Base-by-base conservation (phyloP, 2,888 invertebrate genomes). In the Allophyes oxyacanthae region DNA sequence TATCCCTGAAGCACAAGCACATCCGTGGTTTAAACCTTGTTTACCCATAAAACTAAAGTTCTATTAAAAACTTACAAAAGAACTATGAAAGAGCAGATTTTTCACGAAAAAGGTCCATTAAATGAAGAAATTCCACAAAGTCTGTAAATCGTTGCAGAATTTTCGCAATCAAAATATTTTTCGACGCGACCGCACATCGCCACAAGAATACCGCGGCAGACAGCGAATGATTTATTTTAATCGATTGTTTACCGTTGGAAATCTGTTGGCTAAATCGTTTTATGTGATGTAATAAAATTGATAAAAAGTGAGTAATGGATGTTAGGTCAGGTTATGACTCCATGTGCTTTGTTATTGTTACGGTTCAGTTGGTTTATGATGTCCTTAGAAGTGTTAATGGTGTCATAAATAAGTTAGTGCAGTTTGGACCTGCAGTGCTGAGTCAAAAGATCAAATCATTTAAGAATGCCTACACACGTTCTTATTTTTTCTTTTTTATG, bases 241-340 rank as follows among this genome's bases (percentile, higher is more conserved):
- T 68, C 66, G 59, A 74, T 72, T 72, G 70, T 63, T 59, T 64
- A 69, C 69, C 32, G 15, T 32, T 34, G 41, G 64, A 70, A 76
- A 81, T 81, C 72, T 80, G 79, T 70, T 75, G 64, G 71, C 70
- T 60, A 68, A 76, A 81, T 70, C 73, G 69, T 78, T 82, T 78
- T 76, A 78, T 79, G 62, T 61, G 72, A 68, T 64, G 71, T 72
- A 73, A 75, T 75, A 75, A 78, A 79, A 75, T 69, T 75, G 75
- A 78, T 81, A 79, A 71, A 72, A 67, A 42, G 10, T 57, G 60
- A 69, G 11, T 72, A 49, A 66, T 72, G 62, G 34, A 36, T 60
- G 13, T 42, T 30, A 49, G 55, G 34, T 57, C 33, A 37, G 34
- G 14, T 10, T 57, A 10, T 11, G 34, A 11, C 15, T 63, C 56